Evolutionary conservation across 2,888 invertebrate genomes (phyloP).

Genomic region (Orthonychiurus folsomi): DNA sequence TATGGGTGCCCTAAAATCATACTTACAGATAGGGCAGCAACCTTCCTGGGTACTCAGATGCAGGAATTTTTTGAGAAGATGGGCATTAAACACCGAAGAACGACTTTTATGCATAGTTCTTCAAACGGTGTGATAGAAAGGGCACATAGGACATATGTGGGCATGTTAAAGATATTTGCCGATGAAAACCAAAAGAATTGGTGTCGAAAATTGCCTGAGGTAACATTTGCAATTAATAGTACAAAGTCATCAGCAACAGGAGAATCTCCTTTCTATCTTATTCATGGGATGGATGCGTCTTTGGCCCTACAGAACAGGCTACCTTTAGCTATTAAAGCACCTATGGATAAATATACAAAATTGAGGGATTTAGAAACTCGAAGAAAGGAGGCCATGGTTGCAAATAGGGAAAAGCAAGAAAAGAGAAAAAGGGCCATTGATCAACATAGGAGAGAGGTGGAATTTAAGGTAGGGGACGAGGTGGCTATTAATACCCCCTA

Average conservation of each 20-base stretch:
- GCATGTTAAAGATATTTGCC: slow-evolving; percentile 12
- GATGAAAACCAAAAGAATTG: slow-evolving; percentile 18
- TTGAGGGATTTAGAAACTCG: not conserved
- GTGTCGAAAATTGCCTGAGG: slow-evolving; percentile 18
- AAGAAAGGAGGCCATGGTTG: slow-evolving; percentile 4
- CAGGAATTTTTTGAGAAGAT: slow-evolving; percentile 8
- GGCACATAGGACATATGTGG: slow-evolving; percentile 18
- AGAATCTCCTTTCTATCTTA: slow-evolving; percentile 23
- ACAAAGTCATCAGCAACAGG: slow-evolving; percentile 14
- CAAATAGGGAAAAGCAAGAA: slow-evolving; percentile 4
- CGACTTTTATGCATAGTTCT: slow-evolving; percentile 20
- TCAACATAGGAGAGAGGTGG: too few species aligned
- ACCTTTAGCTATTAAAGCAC: not conserved
- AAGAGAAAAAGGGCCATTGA: slow-evolving; percentile 2
- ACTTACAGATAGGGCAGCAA: slow-evolving; percentile 18
- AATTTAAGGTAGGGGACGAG: slow-evolving; percentile 11
- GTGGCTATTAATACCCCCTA: not conserved
- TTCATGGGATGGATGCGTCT: slow-evolving; percentile 21
- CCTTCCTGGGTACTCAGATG: slow-evolving; percentile 16
- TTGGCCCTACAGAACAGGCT: slow-evolving; percentile 18
- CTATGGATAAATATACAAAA: slow-evolving; percentile 7
- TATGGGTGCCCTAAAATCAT: slow-evolving; percentile 18
- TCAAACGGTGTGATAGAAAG: slow-evolving; percentile 23
- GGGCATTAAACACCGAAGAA: slow-evolving; percentile 18
- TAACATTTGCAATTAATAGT: slow-evolving; percentile 23